These are phyloP conservation scores for Protodeltote pygarga DNA, from an alignment of 2,888 invertebrate species.

Conservation along the genomic window DNA sequence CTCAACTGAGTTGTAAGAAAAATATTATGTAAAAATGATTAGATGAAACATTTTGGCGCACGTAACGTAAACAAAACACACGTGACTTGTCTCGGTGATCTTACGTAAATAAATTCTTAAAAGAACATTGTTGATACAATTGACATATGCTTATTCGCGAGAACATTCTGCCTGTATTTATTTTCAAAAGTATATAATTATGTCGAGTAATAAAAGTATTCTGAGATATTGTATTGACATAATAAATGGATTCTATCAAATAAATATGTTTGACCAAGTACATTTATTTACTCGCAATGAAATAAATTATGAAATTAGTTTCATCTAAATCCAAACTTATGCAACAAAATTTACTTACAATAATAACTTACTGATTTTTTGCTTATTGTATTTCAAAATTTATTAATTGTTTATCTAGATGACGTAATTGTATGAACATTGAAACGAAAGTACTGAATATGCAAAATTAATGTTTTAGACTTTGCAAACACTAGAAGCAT, in stretches of 20 bases:
- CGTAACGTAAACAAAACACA: conserved; percentile 17
- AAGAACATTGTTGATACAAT: conserved; percentile 4
- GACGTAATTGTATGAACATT: conserved; percentile 1
- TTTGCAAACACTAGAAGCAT: conserved; percentile 47
- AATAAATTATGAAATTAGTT: background rate
- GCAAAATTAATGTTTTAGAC: conserved; percentile 14
- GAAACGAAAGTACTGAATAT: conserved; percentile 22
- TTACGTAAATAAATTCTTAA: background rate
- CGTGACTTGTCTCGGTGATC: conserved; percentile 3
- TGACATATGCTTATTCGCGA: conserved; percentile 2
- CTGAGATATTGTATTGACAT: conserved; percentile 1
- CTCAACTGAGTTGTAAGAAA: background rate
- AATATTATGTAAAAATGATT: conserved; percentile 6
- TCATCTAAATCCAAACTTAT: background rate
- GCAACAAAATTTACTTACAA: background rate
- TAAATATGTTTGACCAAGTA: background rate
- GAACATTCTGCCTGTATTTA: background rate
- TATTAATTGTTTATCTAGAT: conserved; percentile 7
- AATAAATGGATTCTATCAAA: conserved; percentile 2
- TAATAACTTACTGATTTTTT: background rate
- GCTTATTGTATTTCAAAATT: background rate
- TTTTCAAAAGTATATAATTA: background rate
- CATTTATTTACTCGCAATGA: background rate
- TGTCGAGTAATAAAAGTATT: conserved; percentile 3
- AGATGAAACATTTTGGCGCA: conserved; percentile 12